Base-by-base conservation (phyloP, 2,888 invertebrate genomes). In the Trichopria drosophilae region DNA sequence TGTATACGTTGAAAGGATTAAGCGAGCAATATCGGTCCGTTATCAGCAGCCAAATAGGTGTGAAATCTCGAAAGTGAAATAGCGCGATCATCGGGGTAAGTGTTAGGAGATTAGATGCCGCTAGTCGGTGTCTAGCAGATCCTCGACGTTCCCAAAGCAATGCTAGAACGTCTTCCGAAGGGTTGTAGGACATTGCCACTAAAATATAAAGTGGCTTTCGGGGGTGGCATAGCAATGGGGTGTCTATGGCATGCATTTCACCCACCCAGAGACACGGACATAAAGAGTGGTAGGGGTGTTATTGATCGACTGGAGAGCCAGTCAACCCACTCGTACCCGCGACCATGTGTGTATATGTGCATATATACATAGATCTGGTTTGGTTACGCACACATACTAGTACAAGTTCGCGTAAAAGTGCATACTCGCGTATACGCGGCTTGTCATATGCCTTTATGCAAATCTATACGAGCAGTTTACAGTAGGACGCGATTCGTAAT, bases 121-220 rank as follows among this genome's bases (percentile, higher is more conserved):
- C n/a, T 24, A 10, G 16, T 24, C 3, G 16, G 6, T 18, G 6
- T 19, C 19, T 12, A 16, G n/a, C n/a, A 7, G 9, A 9, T n/a
- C n/a, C n/a, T n/a, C n/a, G n/a, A n/a, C n/a, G 26, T 16, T 15
- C 45, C 37, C 28, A 34, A 44, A 36, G 36, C 37, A 42, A 39
- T 32, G 40, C 40, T 34, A 12, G 35, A 10, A 18, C 39, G 44
- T 51, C 51, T 29, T 44, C 41, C 65, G 63, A 67, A 67, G 69
- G 67, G 68, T 69, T 71, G 70, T 71, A 70, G 67, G 69, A 71
- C 71, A 71, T 67, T 69, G 67, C 68, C 69, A 71, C 72, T 72
- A 69, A 72, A 69, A 70, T 72, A 71, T 71, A 71, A 72, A 72
- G 72, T 72, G 72, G 68, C 67, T 70, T 69, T 68, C 60, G 66